phyloP scores from a whole-genome alignment of 1,140 invertebrate species.

The Pseudomyrmex cubaensis region DNA sequence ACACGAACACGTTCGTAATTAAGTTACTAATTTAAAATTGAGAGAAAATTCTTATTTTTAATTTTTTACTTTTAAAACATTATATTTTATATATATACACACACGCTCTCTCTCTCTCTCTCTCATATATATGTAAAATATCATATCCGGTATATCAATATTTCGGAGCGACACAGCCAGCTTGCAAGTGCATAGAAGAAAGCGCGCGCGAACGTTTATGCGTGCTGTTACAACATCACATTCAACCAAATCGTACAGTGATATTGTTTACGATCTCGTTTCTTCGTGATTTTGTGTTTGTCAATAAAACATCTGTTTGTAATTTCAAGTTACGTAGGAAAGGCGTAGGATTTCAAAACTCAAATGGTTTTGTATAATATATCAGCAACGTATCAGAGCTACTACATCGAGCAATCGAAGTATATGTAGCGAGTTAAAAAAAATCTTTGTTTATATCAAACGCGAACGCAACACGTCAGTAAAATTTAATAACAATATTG shows the following conservation, averaged over 20 bases:
- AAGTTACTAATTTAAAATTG: too few relatives aligned
- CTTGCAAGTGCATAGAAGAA: slow-evolving; percentile 4
- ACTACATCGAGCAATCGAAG: background rate
- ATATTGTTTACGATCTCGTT: slow-evolving; percentile 19
- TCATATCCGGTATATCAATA: slow-evolving; percentile 41
- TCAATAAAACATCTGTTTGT: background rate
- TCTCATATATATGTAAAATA: too few relatives aligned
- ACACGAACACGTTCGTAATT: too few relatives aligned
- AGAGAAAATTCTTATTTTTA: too few relatives aligned
- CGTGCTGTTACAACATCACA: background rate
- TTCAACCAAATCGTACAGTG: background rate
- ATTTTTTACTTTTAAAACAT: background rate
- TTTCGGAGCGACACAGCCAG: slow-evolving; percentile 7
- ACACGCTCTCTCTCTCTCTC: too few relatives aligned
- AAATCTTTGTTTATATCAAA: background rate
- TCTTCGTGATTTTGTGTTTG: slow-evolving; percentile 7
- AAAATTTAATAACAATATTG: slow-evolving; percentile 10
- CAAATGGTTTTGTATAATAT: background rate
- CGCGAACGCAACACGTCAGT: background rate
- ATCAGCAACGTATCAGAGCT: background rate
- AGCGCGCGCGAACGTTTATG: slow-evolving; percentile 5
- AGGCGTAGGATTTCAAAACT: background rate
- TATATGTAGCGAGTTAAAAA: background rate
- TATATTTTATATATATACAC: background rate
- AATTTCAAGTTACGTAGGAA: background rate